Conservation (phyloP, 2,888 invertebrate genomes). For the Beris morrisii region DNA sequence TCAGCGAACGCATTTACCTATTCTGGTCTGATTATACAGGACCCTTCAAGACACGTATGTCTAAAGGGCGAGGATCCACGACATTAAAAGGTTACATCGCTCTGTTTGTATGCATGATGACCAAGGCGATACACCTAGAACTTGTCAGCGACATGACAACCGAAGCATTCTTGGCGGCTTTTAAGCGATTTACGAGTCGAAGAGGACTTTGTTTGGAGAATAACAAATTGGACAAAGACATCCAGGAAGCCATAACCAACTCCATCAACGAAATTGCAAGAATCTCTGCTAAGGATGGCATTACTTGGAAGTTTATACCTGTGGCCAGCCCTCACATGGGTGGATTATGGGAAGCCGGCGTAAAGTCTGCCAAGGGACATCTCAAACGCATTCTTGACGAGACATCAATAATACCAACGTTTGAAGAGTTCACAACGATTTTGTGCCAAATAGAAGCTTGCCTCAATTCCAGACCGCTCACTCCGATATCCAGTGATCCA, state of each 20-base stretch:
- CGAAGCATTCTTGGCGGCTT: constrained; percentile 22
- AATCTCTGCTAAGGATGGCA: constrained; percentile 2
- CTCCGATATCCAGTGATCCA: constrained; percentile 6
- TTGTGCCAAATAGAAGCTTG: constrained; percentile 11
- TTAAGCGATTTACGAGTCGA: constrained; percentile 16
- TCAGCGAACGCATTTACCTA: constrained; percentile 37
- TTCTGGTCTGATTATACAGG: constrained; percentile 42
- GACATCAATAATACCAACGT: too few species aligned
- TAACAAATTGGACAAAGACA: constrained; percentile 10
- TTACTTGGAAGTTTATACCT: constrained; percentile 2
- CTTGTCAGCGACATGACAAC: constrained; percentile 19
- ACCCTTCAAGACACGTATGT: constrained; percentile 38
- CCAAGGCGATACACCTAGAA: constrained; percentile 25
- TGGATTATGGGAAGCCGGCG: constrained; percentile 16
- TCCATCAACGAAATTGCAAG: background rate
- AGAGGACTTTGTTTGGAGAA: constrained; percentile 21
- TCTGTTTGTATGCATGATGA: constrained; percentile 11
- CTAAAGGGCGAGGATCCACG: background rate
- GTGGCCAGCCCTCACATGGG: constrained; percentile 1
- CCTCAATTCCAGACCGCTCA: constrained; percentile 15
- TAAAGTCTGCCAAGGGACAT: constrained; percentile 15
- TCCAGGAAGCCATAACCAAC: constrained; percentile 6
- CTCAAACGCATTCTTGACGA: constrained; percentile 6
- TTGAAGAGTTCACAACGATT: constrained; percentile 27
- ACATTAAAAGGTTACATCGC: constrained; percentile 11